Evolutionary conservation across 2,888 invertebrate species (phyloP).

Genomic region (Arctia plantaginis): DNA sequence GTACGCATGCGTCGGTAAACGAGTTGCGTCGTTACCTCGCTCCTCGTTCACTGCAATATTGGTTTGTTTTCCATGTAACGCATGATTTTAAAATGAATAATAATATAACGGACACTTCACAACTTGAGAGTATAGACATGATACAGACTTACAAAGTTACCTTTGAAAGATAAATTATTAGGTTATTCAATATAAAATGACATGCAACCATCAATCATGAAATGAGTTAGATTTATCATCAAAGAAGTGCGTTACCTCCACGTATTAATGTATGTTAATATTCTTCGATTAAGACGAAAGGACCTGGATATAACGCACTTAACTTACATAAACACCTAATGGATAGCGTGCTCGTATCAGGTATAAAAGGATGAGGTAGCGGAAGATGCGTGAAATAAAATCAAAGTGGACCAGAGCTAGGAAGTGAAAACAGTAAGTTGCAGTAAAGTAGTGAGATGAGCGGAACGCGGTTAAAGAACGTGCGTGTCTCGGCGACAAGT

Average conservation of each 20-base stretch:
- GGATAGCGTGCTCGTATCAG: conserved; percentile 78
- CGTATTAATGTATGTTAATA: conserved; percentile 5
- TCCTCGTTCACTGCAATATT: conserved; percentile 73
- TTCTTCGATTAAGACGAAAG: conserved; percentile 4
- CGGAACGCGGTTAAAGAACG: conserved; percentile 76
- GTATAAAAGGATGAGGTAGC: conserved; percentile 75
- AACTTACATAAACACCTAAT: conserved; percentile 53
- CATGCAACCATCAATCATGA: conserved; percentile 56
- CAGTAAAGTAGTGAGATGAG: conserved; percentile 83
- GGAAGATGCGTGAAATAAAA: conserved; percentile 80
- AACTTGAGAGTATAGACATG: conserved; percentile 28
- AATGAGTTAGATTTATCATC: conserved; percentile 36
- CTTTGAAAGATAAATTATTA: conserved; percentile 56
- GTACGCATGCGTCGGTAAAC: conserved; percentile 86
- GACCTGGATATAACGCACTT: conserved; percentile 52
- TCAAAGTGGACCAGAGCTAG: conserved; percentile 76
- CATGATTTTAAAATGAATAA: neutral
- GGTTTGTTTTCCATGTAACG: conserved; percentile 10
- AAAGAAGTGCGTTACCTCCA: conserved; percentile 40
- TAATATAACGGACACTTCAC: conserved; percentile 24
- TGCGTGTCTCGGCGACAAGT: conserved; percentile 78
- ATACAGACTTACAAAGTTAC: conserved; percentile 53
- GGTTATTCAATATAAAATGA: conserved; percentile 45
- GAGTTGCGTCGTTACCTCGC: conserved; percentile 66
- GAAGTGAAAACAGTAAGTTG: conserved; percentile 81